Evolutionary conservation across 1,140 invertebrate genomes (phyloP), one percentile per base, ranked within the genome.

Genomic region (Sycophila sp.): DNA sequence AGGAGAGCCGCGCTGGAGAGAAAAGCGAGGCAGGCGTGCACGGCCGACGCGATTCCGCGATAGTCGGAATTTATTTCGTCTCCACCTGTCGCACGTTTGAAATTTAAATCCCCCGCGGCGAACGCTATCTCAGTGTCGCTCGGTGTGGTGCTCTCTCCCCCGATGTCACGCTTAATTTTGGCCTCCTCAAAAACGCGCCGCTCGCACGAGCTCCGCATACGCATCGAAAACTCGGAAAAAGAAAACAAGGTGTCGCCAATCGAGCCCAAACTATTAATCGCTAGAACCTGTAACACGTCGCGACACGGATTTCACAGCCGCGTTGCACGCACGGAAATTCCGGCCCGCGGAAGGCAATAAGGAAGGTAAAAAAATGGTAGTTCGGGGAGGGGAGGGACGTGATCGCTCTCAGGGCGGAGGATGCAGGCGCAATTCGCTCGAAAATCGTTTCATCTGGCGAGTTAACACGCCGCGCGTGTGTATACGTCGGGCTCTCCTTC

Each of bases 31-130:
- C n/a, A n/a, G n/a, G 68, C 68, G 22, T n/a, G 30, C 42, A 53
- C 17, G 51, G 59, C n/a, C n/a, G 51, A 72, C 63, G 72, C 74
- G 74, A 81, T 80, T 76, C 42, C 69, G 77, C 73, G 80, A 82
- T 83, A 83, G 72, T 71, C 51, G 34, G 69, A 75, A 81, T 83
- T 83, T 83, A 83, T 81, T 79, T 74, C 63, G 67, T 71, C 73
- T 76, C 71, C 80, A 81, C 77, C 80, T 81, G 81, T 80, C 78
- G 77, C 76, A 22, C 38, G 49, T 71, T 73, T 76, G 76, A 82
- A 82, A 78, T 78, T 80, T 73, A 78, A 78, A 38, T 69, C 77
- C 75, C 72, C 74, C 69, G 73, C 73, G 69, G 69, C 53, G 69
- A 56, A 53, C 60, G 70, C 51, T 71, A 73, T 75, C 72, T 71